Base-by-base conservation (phyloP, 1,140 invertebrate species). In the Aphaenogaster floridana region DNA sequence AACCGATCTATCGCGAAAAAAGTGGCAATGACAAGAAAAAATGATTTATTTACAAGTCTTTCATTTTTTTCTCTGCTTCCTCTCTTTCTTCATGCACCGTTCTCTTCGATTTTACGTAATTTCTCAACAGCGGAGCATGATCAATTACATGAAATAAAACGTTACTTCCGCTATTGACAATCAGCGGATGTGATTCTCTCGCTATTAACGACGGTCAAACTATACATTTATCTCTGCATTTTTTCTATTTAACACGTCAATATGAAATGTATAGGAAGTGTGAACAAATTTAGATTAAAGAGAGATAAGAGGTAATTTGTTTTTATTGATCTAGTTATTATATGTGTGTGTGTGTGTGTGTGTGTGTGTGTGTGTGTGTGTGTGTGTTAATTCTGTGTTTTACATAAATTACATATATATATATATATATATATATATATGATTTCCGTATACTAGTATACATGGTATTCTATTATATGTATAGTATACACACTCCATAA, bases 41-140 rank as follows among this genome's bases (percentile, higher is more conserved):
- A 2, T 63, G 52, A 88, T 76, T 88, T 57, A 78, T 72, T 72
- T 42, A 11, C 34, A 50, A 52, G 7, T 78, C 21, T 28, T 28
- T 17, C 17, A 13, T 34, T 74, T 39, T 61, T 74, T 74, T 72
- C 11, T 72, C 9, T 57, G n/a, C 6, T 17, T 39, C 15, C 15
- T 85, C 48, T 36, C 17, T 7, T 42, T 4, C 61, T 86, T 79
- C 52, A 54, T 63, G 9, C 34, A 21, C 28, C 13, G 34, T 9
- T 77, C n/a, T 28, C 11, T 42, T 11, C 11, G 54, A 83, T 84
- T 89, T 89, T 87, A 87, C 79, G 79, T 87, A 87, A 89, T 87
- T 84, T 78, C n/a, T 64, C 15, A 64, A 48, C 79, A 39, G n/a
- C 21, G 17, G 3, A 13, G 9, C 9, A 36, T 11, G 8, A 45